Conservation (phyloP, 2,888 invertebrate genomes). For the Tetragnatha montana region DNA sequence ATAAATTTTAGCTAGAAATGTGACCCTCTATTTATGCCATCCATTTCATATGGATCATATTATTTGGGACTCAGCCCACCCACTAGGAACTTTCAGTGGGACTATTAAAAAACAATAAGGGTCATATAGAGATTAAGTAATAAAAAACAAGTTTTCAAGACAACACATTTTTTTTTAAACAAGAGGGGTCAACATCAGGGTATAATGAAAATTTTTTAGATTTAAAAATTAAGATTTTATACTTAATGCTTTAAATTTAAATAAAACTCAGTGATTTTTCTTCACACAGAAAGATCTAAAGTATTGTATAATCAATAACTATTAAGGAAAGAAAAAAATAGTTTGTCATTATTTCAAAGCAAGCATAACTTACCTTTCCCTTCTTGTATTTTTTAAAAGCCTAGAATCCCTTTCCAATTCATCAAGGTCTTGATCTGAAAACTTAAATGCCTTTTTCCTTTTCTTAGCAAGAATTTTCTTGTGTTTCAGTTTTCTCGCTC, state of each 20-base stretch:
- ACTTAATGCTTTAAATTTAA: neutral
- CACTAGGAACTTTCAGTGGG: too few relatives aligned
- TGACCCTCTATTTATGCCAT: too few relatives aligned
- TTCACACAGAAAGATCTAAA: neutral
- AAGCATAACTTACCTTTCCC: conserved; percentile 81
- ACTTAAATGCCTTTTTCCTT: conserved; percentile 79
- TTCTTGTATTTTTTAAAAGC: conserved; percentile 90
- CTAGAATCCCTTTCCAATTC: conserved; percentile 82
- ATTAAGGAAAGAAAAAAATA: too few relatives aligned
- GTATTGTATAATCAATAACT: neutral
- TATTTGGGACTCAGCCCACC: too few relatives aligned
- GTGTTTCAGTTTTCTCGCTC: neutral
- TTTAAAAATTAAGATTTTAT: neutral
- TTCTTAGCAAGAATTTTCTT: conserved; percentile 75
- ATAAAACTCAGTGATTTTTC: neutral
- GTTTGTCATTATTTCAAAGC: neutral
- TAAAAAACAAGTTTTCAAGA: too few relatives aligned
- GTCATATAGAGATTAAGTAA: too few relatives aligned
- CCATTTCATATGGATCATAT: too few relatives aligned
- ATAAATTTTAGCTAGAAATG: too few relatives aligned
- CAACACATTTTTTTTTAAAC: too few relatives aligned
- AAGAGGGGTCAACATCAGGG: too few relatives aligned
- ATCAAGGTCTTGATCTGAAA: conserved; percentile 73
- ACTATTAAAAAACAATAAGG: too few relatives aligned
- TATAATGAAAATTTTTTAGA: too few relatives aligned